These are phyloP conservation scores for Leptinotarsa haldemani DNA, from an alignment of 2,888 invertebrate genomes.

Conservation along the genomic window DNA sequence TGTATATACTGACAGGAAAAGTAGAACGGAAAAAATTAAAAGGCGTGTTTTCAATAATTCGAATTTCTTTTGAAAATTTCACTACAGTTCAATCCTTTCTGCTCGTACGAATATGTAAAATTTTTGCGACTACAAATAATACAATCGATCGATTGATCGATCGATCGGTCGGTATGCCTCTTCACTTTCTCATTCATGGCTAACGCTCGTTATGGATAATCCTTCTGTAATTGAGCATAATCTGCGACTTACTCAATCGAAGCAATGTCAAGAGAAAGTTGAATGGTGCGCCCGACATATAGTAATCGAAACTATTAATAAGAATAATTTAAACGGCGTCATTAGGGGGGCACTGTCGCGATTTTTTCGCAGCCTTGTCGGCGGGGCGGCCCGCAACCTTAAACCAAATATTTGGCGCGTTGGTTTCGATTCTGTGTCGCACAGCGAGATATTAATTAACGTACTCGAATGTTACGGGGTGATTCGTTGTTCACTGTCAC, in stretches of 20 bases:
- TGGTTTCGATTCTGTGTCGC: neutral
- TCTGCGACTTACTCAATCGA: conserved; percentile 7
- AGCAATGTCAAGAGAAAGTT: conserved; percentile 20
- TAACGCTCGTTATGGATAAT: too few species aligned
- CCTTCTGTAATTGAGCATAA: too few species aligned
- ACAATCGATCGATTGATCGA: too few species aligned
- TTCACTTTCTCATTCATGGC: too few species aligned
- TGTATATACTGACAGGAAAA: too few species aligned
- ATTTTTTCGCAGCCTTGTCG: neutral
- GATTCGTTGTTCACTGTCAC: neutral
- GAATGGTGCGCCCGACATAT: neutral
- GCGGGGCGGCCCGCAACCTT: neutral
- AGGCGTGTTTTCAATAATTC: too few species aligned
- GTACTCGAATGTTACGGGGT: neutral
- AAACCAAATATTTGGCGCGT: neutral
- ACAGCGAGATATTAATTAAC: neutral
- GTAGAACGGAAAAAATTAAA: too few species aligned
- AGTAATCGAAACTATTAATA: conserved; percentile 11
- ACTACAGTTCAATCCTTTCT: too few species aligned
- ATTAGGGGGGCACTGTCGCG: neutral
- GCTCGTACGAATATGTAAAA: too few species aligned
- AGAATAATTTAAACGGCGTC: neutral
- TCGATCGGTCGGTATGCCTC: too few species aligned
- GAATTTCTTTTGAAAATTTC: too few species aligned
- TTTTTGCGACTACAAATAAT: too few species aligned